Evolutionary conservation across 35 echinoderm and acorn worm species (phyloP).

Genomic region (Holothuria glaberrima): DNA sequence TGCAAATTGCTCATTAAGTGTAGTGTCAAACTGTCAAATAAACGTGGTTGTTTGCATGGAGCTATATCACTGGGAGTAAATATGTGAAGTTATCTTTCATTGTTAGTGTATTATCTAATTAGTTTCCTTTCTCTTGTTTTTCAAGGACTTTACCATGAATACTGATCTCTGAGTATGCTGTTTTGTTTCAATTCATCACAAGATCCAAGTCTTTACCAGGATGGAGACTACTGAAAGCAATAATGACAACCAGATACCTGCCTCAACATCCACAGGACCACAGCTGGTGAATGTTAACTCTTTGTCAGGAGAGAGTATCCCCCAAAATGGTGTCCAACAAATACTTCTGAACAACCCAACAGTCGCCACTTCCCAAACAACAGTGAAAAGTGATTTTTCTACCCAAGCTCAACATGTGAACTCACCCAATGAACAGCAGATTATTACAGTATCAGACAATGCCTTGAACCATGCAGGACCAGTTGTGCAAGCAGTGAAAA

Average conservation of each 20-base stretch:
- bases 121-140: neutral
- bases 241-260: neutral
- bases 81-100: too few species aligned
- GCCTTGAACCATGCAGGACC: conserved; percentile 43
- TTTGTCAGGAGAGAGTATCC: neutral
- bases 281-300: conserved; percentile 12
- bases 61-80: too few species aligned
- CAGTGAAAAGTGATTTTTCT: neutral
- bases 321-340: conserved; percentile 49
- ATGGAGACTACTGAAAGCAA: conserved; percentile 39
- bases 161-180: neutral
- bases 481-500: conserved; percentile 60
- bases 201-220: neutral
- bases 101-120: too few species aligned
- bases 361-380: neutral
- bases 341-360: conserved; percentile 13
- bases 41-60: too few species aligned
- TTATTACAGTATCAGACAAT: neutral
- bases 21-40: too few species aligned
- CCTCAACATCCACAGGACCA: neutral
- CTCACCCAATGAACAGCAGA: conserved; percentile 12
- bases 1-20: too few species aligned
- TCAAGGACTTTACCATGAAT: neutral
- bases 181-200: neutral
- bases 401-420: conserved; percentile 27